Conservation (phyloP, 2,888 invertebrate species). For the Seira ritae region DNA sequence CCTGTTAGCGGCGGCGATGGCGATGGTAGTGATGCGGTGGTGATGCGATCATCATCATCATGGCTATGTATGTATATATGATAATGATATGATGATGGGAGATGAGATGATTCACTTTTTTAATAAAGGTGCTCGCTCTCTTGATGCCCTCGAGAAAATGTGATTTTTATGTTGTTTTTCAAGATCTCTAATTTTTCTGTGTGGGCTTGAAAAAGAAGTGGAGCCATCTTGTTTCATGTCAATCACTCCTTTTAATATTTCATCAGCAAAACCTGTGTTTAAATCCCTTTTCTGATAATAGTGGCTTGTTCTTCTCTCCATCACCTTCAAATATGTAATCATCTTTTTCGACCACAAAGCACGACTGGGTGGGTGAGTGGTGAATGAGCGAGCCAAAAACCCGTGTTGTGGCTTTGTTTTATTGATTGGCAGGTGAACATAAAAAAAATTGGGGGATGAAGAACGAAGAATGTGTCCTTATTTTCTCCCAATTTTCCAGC, state of each 20-base stretch:
- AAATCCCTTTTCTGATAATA: slow-evolving; percentile 4
- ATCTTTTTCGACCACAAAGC: no score
- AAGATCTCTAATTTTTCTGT: slow-evolving; percentile 25
- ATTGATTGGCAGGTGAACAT: slow-evolving; percentile 1
- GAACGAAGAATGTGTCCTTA: not conserved
- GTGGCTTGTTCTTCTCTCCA: not conserved
- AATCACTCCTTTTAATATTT: not conserved
- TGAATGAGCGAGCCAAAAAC: no score
- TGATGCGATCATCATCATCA: no score
- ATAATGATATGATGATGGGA: no score
- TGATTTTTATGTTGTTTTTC: not conserved
- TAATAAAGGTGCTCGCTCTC: slow-evolving; percentile 11
- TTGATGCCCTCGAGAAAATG: not conserved
- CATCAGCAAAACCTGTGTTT: slow-evolving; percentile 2
- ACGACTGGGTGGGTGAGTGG: no score
- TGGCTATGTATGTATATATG: no score
- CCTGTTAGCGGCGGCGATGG: not conserved
- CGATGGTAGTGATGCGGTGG: no score
- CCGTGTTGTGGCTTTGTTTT: not conserved
- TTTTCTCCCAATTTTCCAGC: not conserved
- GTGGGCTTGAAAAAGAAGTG: slow-evolving; percentile 19
- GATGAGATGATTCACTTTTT: slow-evolving; percentile 9
- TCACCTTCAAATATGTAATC: no score
- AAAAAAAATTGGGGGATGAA: not conserved
- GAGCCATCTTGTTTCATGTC: slow-evolving; percentile 9